Evolutionary conservation across 1,140 invertebrate species (phyloP), one percentile per base, ranked within the genome.

Genomic region (Artemia franciscana): DNA sequence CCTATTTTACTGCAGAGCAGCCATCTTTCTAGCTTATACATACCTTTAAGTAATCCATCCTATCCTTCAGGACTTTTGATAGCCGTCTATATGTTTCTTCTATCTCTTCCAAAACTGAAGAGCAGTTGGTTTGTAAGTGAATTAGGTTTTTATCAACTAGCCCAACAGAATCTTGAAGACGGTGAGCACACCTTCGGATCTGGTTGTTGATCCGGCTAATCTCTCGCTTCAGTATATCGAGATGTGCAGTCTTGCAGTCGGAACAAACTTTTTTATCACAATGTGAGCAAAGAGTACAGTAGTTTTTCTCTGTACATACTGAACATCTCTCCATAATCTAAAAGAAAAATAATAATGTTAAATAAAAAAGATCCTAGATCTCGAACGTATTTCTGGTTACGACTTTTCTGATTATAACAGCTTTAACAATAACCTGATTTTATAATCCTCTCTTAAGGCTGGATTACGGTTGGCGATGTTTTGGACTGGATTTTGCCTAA

Each of bases 261-360:
- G 70, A 84, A 80, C 79, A 93, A 82, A 70, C 87, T 82, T 81
- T 94, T 85, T 77, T 93, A 84, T 76, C 93, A 68, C 80, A 82
- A 70, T 82, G 80, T 89, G 74, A 94, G 98, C 75, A 98, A 92
- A 18, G 84, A 24, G 80, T 83, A 66, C 89, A 84, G 71, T 93
- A 91, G 26, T 88, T 83, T 73, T 97, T 96, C 75, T 96, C 91
- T 58, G 88, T 90, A 75, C 94, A 98, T 5, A 93, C 86, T 61
- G 62, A 70, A 63, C 75, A 77, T 65, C 74, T 61, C 66, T 75
- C 74, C 72, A 75, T 74, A 60, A 74, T 63, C 21, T 70, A 68
- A 57, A 18, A 66, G 64, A 25, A 5, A 28, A 21, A 61, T 25
- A 65, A 5, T 24, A 15, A 24, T 23, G n/a, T 28, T 25, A 23